Evolutionary conservation across 2,888 invertebrate genomes (phyloP).

Genomic region (Drosophila fulvimacula): DNA sequence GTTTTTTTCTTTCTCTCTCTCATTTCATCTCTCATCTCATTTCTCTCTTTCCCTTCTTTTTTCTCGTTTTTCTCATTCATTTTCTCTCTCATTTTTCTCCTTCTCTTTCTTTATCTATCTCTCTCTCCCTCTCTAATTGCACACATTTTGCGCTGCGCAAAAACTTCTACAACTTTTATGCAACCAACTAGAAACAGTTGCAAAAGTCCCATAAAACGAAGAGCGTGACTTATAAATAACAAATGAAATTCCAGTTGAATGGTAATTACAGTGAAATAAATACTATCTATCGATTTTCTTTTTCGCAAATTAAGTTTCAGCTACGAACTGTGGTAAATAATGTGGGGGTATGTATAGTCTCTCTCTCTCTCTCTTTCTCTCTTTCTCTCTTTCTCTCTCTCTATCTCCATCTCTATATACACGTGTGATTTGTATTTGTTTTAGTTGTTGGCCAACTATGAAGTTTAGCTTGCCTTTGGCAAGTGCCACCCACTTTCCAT

Average conservation of each 20-base stretch:
- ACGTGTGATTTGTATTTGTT: conserved; percentile 17
- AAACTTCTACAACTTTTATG: not conserved
- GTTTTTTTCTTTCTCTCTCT: not conserved
- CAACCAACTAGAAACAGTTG: conserved; percentile 6
- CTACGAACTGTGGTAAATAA: not conserved
- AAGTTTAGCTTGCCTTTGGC: conserved; percentile 7
- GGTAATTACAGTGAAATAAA: conserved; percentile 48
- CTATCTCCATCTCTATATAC: not conserved
- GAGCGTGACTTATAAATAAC: conserved; percentile 33
- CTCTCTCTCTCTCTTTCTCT: conserved; percentile 6
- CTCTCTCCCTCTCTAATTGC: not conserved
- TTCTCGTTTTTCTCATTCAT: rapidly evolving
- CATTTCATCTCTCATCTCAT: not conserved
- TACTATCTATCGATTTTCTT: conserved; percentile 43
- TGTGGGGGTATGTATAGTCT: not conserved
- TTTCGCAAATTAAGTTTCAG: conserved; percentile 25
- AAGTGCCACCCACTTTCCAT: conserved; percentile 13
- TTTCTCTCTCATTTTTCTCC: not conserved
- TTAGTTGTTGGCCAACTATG: conserved; percentile 8
- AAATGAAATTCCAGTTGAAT: conserved; percentile 23
- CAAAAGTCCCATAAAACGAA: conserved; percentile 12
- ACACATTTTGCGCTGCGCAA: no score
- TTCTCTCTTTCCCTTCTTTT: not conserved
- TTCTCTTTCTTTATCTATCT: no score
- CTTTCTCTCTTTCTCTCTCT: no score